Base-by-base conservation (phyloP, 1,140 invertebrate genomes). In the Drosophila lini region DNA sequence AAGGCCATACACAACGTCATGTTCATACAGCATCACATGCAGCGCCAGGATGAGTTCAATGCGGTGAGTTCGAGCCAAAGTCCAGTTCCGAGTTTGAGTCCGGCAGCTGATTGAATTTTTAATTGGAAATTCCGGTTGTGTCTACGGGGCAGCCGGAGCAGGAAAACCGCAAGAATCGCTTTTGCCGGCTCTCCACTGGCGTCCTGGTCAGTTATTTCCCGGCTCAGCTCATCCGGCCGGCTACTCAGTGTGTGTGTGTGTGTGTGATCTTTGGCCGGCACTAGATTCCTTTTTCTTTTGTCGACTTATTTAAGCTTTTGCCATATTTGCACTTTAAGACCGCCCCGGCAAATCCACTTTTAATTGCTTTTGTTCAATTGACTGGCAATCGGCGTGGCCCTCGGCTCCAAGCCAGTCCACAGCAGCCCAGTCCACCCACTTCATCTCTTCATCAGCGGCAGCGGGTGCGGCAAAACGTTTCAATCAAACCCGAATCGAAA, bases 21-120 rank as follows among this genome's bases (percentile, higher is more conserved):
- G 95, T 99, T 98, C 90, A 98, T 98, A 75, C 97, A 98, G 79
- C 97, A 98, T 91, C 97, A 98, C 81, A 97, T 98, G 94, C 96
- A 97, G 81, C 94, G 97, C 13, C 96, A 97, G 88, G 97, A 98
- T 91, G 97, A 98, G 92, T 98, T 98, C 91, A 97, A 98, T 93
- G 96, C 97, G 93, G 98, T 98, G 93, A 91, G 52, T 55, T 34
- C 52, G 13, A 38, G 52, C 34, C 25, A 19, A 13, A 55, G 50
- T 5, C 32, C 13, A 3, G 31, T 6, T 36, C 10, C 16, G 50
- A 36, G 50, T 22, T 8, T 3, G 19, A 55, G 86, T 86, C 36
- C 44, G 50, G 61, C 68, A 71, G 67, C 80, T 88, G 84, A 88
- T 88, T 89, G 84, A 90, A 88, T 80, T 88, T 88, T 88, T 88